Conservation (phyloP, 2,113 vertebrate species). For the Gobiocypris rarus region DNA sequence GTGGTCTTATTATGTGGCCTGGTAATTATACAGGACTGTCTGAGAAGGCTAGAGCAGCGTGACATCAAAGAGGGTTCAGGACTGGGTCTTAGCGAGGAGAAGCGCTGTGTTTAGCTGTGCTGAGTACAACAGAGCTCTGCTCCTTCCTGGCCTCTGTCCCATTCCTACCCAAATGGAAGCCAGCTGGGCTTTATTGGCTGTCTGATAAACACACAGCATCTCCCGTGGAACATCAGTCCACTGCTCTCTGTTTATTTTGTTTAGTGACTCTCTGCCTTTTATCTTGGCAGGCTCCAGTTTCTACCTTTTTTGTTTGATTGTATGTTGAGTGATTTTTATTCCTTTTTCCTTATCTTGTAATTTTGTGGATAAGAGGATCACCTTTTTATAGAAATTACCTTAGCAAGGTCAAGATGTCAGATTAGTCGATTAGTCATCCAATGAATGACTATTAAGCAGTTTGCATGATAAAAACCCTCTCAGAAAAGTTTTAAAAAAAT, state of each 20-base stretch:
- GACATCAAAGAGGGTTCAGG: constrained; percentile 73
- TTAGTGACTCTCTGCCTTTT: constrained; percentile 60
- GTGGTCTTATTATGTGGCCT: constrained; percentile 69
- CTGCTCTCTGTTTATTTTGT: constrained; percentile 77
- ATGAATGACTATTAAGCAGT: background rate
- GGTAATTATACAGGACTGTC: constrained; percentile 64
- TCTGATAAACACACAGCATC: constrained; percentile 75
- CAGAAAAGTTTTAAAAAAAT: too few relatives aligned
- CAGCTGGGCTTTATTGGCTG: constrained; percentile 76
- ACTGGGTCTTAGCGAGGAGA: constrained; percentile 66
- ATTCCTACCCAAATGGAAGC: constrained; percentile 80
- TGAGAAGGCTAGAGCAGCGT: constrained; percentile 56
- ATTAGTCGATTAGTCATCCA: background rate
- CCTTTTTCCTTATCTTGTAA: background rate
- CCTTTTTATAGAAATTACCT: constrained; percentile 2
- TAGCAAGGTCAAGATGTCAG: background rate
- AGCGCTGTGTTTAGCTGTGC: constrained; percentile 15
- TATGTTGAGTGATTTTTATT: constrained; percentile 5
- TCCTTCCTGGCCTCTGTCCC: constrained; percentile 54
- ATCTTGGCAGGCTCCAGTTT: constrained; percentile 42
- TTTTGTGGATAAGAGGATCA: constrained; percentile 12
- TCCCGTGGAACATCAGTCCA: constrained; percentile 73
- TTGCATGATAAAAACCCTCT: background rate
- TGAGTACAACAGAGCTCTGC: constrained; percentile 27
- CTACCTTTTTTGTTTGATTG: constrained; percentile 27